Conservation (phyloP, 2,888 invertebrate genomes). For the Acrobasis suavella region DNA sequence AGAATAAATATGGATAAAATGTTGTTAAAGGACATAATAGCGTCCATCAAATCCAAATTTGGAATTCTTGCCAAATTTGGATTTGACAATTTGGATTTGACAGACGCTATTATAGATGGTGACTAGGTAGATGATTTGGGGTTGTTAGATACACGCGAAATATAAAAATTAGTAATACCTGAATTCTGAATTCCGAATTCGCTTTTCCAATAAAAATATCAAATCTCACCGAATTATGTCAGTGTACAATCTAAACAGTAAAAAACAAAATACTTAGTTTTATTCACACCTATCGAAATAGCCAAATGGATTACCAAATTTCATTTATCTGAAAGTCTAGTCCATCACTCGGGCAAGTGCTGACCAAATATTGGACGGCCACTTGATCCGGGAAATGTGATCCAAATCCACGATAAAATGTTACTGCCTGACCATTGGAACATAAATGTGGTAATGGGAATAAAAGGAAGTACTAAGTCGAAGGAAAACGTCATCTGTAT, state of each 20-base stretch:
- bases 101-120: no score
- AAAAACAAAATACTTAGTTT: conserved; percentile 9
- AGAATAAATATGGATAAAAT: no score
- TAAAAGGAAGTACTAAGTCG: conserved; percentile 7
- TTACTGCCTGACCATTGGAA: conserved; percentile 22
- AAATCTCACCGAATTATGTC: not conserved
- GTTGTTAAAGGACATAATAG: no score
- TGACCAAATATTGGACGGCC: conserved; percentile 60
- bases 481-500: not conserved
- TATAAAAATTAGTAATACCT: no score
- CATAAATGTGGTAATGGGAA: conserved; percentile 15
- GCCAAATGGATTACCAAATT: conserved; percentile 43
- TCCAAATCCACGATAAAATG: conserved; percentile 38
- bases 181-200: conserved; percentile 17
- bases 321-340: conserved; percentile 53
- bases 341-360: conserved; percentile 50
- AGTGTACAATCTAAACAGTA: not conserved
- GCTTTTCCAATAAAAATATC: not conserved
- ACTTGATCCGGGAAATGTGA: conserved; percentile 52
- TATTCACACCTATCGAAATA: conserved; percentile 23
- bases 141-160: no score
- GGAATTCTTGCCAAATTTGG: no score
- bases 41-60: no score
- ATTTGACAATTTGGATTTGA: no score
- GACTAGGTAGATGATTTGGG: no score